A percentile compares a stretch with the other conserved stretches of the same genome.
These are phyloP conservation scores for Patella depressa DNA, from an alignment of 2,888 invertebrate genomes.

Conservation along the genomic window DNA sequence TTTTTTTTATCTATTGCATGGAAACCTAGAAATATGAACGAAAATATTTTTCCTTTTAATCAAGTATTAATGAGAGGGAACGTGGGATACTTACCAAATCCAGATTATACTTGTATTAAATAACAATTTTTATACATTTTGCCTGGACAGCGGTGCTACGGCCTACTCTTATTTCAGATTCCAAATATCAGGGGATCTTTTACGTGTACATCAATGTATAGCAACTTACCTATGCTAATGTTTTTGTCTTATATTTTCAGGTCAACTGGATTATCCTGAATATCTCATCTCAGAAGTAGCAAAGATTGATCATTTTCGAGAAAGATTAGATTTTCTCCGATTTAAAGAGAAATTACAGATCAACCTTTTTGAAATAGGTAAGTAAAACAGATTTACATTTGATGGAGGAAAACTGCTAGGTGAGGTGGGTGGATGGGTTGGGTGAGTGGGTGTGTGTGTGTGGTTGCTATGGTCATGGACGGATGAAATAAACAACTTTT, in stretches of 20 bases:
- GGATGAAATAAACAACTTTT: background rate
- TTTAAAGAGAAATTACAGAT: conserved; percentile 63
- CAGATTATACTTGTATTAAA: no score
- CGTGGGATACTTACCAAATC: no score
- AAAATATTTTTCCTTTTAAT: no score
- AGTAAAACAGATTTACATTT: conserved; percentile 14
- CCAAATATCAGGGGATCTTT: no score
- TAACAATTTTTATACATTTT: no score
- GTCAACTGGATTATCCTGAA: conserved; percentile 64
- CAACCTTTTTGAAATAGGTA: conserved; percentile 67
- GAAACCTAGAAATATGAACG: no score
- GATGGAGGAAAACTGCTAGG: background rate
- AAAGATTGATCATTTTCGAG: conserved; percentile 63
- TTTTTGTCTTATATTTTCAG: conserved; percentile 39
- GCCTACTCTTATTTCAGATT: no score
- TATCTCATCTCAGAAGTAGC: conserved; percentile 65
- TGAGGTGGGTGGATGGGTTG: background rate
- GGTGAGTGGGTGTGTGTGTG: background rate
- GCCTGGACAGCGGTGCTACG: no score
- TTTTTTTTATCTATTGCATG: no score
- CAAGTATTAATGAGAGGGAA: no score
- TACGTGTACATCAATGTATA: no score
- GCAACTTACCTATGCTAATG: no score
- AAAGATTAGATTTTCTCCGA: conserved; percentile 64
- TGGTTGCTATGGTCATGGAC: background rate